Evolutionary conservation across 2,113 vertebrate genomes (phyloP).

Genomic region (Sebastes schlegelii): DNA sequence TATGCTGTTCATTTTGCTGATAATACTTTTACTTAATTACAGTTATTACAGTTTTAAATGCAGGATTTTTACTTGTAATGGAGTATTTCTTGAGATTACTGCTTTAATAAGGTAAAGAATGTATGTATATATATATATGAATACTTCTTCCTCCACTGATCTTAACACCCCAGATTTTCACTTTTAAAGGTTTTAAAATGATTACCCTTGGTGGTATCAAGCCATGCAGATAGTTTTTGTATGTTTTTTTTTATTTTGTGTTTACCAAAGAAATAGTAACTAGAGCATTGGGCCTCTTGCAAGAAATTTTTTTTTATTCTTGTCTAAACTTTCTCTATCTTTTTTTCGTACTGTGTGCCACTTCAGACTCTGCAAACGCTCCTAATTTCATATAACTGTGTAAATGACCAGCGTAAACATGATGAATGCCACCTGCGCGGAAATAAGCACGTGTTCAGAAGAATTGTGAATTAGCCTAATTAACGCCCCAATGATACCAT

Average conservation of each 20-base stretch:
- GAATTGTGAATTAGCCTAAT: no score
- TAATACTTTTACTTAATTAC: background rate
- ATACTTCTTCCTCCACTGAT: background rate
- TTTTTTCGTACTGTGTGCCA: no score
- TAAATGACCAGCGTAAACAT: no score
- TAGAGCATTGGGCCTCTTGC: no score
- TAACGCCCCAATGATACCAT: no score
- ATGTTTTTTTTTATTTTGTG: background rate
- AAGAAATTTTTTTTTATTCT: no score
- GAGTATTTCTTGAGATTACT: background rate
- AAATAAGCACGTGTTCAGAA: no score
- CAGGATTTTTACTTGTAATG: background rate
- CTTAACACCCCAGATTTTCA: background rate
- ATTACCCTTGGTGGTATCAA: background rate
- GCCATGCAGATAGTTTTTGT: background rate
- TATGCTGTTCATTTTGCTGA: background rate
- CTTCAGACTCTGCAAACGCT: no score
- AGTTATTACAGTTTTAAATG: background rate
- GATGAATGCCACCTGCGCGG: no score
- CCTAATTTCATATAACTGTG: no score
- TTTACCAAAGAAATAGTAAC: background rate
- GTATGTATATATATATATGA: background rate
- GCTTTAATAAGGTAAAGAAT: background rate
- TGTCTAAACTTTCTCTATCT: no score
- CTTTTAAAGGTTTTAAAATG: no score